Conservation (phyloP, 2,888 invertebrate species). For the Hartigia nigra region DNA sequence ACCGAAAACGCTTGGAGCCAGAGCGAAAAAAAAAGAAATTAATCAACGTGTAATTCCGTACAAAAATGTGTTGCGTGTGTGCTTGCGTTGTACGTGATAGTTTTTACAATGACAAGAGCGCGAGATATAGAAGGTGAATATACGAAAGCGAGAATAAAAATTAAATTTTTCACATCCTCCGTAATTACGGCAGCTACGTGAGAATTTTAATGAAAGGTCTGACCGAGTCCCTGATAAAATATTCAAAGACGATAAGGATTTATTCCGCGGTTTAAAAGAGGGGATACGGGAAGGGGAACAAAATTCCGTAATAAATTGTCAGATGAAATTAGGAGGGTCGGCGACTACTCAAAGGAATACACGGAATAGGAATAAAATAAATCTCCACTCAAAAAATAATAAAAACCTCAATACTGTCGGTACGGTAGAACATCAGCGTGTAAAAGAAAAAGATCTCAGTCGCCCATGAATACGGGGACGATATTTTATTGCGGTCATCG, state of each 20-base stretch:
- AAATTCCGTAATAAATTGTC: neutral
- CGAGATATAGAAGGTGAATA: neutral
- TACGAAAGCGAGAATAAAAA: neutral
- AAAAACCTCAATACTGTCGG: neutral
- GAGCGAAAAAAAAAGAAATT: neutral
- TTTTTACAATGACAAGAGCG: too few species aligned
- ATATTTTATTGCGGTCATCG: neutral
- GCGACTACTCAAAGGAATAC: too few species aligned
- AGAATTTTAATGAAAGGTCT: too few species aligned
- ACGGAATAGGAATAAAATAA: neutral
- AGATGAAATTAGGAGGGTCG: neutral
- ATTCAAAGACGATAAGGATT: too few species aligned
- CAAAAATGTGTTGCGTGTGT: neutral
- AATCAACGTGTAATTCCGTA: neutral
- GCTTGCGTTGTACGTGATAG: neutral
- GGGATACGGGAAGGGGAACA: neutral
- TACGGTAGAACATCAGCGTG: neutral
- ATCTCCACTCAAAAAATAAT: neutral
- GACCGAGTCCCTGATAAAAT: too few species aligned
- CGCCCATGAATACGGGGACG: neutral
- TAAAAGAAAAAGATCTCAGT: neutral
- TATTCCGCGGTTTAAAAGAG: too few species aligned
- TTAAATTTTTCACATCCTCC: neutral
- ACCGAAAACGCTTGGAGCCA: neutral
- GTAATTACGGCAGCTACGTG: neutral